Evolutionary conservation across 2,797 vertebrate species (phyloP), one percentile per base, ranked within the genome.

Genomic region (Decapterus maruadsi): DNA sequence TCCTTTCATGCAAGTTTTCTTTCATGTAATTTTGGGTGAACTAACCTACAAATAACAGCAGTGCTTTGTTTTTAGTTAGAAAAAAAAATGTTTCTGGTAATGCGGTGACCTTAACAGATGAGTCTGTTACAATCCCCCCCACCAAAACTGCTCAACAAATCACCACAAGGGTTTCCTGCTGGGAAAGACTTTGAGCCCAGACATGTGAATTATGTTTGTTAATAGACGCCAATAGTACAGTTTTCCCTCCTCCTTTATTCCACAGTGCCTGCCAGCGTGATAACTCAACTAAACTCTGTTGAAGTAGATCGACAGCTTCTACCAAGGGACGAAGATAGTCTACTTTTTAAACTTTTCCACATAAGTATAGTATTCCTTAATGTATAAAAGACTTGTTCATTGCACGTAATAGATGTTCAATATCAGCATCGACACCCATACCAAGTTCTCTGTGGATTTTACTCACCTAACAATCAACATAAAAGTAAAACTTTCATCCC

Each of bases 401-500:
- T 31, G 59, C 20, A 67, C n/a, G 59, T 58, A 63, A 51, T 40
- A 31, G 50, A 72, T 42, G 56, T 66, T 69, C 40, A 67, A 45
- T 65, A 82, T 73, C 53, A 64, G 70, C 63, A 57, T 45, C 9
- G 1, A 62, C 55, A 69, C 54, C 22, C 36, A 60, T 48, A 61
- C 46, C 16, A 29, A 45, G 34, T 56, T 66, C 69, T 78, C 10
- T 11, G 68, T 54, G 43, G 59, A 63, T 79, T 77, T 80, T 64
- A 73, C 36, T n/a, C 42, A 67, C 71, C 58, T 54, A 74, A 78
- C 68, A 58, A 63, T 77, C 46, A 70, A 74, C 70, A 82, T 81
- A 46, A 84, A 82, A 79, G 77, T 60, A 26, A 26, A 70, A 70
- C 68, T 81, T 77, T 59, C 68, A 64, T 78, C 70, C 54, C 77